phyloP scores from a whole-genome alignment of 2,797 vertebrate species.

The Schizopygopsis malacanthus region DNA sequence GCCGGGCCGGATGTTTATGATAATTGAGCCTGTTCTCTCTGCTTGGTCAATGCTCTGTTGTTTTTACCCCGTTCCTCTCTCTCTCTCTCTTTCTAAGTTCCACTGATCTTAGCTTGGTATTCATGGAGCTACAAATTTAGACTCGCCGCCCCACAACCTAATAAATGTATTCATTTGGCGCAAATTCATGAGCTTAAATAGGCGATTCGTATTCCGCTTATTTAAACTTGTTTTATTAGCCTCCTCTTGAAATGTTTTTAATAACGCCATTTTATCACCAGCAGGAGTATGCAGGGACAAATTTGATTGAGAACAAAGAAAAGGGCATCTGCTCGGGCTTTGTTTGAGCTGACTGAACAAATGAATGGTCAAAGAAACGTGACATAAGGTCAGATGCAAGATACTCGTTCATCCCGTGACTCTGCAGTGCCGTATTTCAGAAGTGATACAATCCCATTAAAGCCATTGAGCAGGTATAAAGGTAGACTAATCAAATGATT shows the following conservation, averaged over 20 bases:
- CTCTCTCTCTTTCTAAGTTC: conserved; percentile 43
- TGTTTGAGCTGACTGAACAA: neutral
- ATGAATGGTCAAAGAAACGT: conserved; percentile 35
- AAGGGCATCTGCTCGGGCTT: neutral
- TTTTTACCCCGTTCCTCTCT: conserved; percentile 39
- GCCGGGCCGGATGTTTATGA: conserved; percentile 77
- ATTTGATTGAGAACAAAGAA: conserved; percentile 15
- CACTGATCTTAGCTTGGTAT: conserved; percentile 36
- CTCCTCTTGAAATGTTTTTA: conserved; percentile 30
- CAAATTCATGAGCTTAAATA: conserved; percentile 32
- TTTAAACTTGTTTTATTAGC: conserved; percentile 45
- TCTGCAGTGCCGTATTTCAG: conserved; percentile 56
- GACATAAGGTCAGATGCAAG: conserved; percentile 43
- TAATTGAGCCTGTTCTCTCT: conserved; percentile 78
- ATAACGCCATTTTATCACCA: conserved; percentile 13
- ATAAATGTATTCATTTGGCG: conserved; percentile 34
- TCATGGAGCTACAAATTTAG: conserved; percentile 32
- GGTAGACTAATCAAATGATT: conserved; percentile 76
- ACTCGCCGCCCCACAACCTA: conserved; percentile 35
- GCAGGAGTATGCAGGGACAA: conserved; percentile 7
- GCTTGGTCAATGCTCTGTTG: conserved; percentile 69
- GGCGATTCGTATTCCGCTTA: conserved; percentile 36
- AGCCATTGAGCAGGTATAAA: conserved; percentile 71
- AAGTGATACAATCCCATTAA: conserved; percentile 68
- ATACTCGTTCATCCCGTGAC: conserved; percentile 26